Evolutionary conservation across 2,113 vertebrate genomes (phyloP), one percentile per base, ranked within the genome.

Genomic region (Protobothrops mucrosquamatus): DNA sequence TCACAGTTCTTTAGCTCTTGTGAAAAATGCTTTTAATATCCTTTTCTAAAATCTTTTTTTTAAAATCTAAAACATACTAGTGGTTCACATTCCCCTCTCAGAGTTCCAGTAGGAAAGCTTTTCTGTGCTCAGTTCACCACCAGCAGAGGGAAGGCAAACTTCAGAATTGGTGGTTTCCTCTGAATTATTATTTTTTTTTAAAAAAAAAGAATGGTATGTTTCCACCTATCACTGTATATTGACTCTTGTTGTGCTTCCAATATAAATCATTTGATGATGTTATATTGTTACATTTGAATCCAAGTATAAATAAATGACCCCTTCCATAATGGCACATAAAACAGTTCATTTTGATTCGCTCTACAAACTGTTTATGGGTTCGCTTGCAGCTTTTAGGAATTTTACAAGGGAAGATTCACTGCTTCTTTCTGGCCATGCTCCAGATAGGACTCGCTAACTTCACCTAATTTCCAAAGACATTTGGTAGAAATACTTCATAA

Each of bases 351-450:
- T 98, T 97, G 97, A 97, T 95, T 98, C 96, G 91, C 96, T 98
- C 97, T 97, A 97, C 97, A 95, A 97, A 97, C 97, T 98, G 98
- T 98, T 98, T 98, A 98, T 98, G 95, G 94, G 97, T 97, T 97
- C 18, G 85, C 97, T 98, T 91, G 95, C 96, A 97, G 98, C 97
- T 98, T 97, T 97, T 96, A 92, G 96, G 96, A 46, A 92, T 98
- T 98, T 97, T 97, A 97, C 95, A 98, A 98, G 97, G 97, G 97
- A 98, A 97, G 96, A 97, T 97, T 97, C 97, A 97, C 96, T 98
- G 98, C 98, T 98, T 96, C 8, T 94, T 96, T 95, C 96, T 98
- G 98, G 98, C 97, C 43, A 34, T 0, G 18, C 93, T 97, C 97
- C 98, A 98, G 87, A 96, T 74, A 95, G 95, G 94, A 97, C 94